Evolutionary conservation across 2,888 invertebrate species (phyloP).

Genomic region (Calliphora vomitoria): DNA sequence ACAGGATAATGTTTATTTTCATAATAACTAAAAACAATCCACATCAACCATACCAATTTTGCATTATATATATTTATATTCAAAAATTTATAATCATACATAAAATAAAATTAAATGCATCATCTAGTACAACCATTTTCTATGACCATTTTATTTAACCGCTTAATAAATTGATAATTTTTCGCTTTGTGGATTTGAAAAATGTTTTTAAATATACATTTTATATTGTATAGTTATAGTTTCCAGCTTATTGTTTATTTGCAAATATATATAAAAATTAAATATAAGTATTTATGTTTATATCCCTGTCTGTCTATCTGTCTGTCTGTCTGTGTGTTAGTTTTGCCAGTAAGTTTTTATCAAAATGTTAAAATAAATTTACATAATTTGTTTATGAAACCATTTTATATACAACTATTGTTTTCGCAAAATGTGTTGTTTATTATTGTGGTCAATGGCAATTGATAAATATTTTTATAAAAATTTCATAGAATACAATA

Average conservation of each 20-base stretch:
- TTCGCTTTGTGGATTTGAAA: conserved; percentile 42
- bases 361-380: conserved; percentile 59
- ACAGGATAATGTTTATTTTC: neutral
- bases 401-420: conserved; percentile 43
- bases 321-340: neutral
- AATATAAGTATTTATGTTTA: neutral
- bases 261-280: neutral
- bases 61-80: neutral
- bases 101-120: neutral
- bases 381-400: conserved; percentile 60
- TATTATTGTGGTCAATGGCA: conserved; percentile 57
- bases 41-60: neutral
- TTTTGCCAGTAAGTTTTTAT: conserved; percentile 37
- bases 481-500: conserved; percentile 3
- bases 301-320: neutral
- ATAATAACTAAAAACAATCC: neutral
- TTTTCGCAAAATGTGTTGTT: conserved; percentile 43
- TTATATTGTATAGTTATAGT: neutral
- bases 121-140: neutral
- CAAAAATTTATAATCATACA: neutral
- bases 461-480: conserved; percentile 33
- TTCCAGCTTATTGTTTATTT: conserved; percentile 27
- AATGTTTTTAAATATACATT: neutral
- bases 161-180: conserved; percentile 65
- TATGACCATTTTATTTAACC: conserved; percentile 55